Conservation (phyloP, 1,140 invertebrate species). For the Rhyzopertha dominica region DNA sequence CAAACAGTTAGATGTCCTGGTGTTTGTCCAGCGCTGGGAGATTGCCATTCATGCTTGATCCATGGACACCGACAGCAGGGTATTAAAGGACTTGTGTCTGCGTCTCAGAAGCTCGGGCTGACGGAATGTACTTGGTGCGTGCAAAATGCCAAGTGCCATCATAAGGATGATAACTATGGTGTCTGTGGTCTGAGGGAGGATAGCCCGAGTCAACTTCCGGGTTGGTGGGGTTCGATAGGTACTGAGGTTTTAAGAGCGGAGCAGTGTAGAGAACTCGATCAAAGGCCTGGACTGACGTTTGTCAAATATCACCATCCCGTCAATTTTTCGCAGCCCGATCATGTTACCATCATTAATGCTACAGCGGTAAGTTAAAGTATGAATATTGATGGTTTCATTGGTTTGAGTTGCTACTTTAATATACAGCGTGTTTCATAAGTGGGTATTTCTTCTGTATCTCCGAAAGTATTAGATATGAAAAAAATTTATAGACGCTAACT, state of each 20-base stretch:
- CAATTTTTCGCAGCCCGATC: constrained; percentile 82
- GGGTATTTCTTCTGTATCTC: too few relatives aligned
- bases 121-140: constrained; percentile 89
- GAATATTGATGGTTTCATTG: too few relatives aligned
- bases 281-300: constrained; percentile 81
- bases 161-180: constrained; percentile 78
- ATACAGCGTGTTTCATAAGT: too few relatives aligned
- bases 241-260: constrained; percentile 71
- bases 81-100: constrained; percentile 51
- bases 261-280: constrained; percentile 73
- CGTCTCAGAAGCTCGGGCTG: constrained; percentile 66
- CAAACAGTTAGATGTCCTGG: constrained; percentile 83
- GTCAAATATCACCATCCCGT: constrained; percentile 81
- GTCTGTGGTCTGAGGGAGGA: constrained; percentile 71
- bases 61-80: constrained; percentile 52
- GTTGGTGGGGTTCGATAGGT: constrained; percentile 85
- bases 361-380: constrained; percentile 59
- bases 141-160: constrained; percentile 84
- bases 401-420: too few relatives aligned
- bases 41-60: constrained; percentile 84
- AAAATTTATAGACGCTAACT: too few relatives aligned
- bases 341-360: constrained; percentile 75
- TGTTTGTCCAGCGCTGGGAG: constrained; percentile 77
- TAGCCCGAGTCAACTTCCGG: constrained; percentile 68
- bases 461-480: too few relatives aligned